These are phyloP conservation scores for Gymnocypris eckloni DNA, from an alignment of 2,797 vertebrate genomes.

Conservation along the genomic window DNA sequence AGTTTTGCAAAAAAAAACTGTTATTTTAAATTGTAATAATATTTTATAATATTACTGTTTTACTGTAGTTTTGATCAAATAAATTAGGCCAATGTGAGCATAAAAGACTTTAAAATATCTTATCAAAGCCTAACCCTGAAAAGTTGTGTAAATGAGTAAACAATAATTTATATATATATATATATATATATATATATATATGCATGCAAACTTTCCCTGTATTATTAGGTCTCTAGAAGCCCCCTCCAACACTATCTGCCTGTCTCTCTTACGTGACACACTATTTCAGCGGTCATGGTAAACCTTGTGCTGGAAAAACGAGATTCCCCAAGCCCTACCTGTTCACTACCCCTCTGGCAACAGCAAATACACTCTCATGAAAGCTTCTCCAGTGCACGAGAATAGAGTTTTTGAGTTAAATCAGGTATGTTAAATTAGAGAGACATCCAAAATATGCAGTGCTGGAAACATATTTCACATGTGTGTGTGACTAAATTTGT, in stretches of 20 bases:
- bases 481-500: background rate
- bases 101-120: too few relatives aligned
- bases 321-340: background rate
- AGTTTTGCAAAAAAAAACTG: background rate
- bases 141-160: too few relatives aligned
- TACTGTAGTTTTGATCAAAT: too few relatives aligned
- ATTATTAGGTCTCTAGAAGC: background rate
- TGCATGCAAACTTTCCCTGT: too few relatives aligned
- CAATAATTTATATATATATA: too few relatives aligned
- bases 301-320: background rate
- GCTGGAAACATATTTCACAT: background rate
- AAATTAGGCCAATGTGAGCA: too few relatives aligned
- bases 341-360: background rate
- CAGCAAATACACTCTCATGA: background rate
- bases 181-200: too few relatives aligned
- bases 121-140: too few relatives aligned
- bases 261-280: background rate
- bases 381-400: background rate
- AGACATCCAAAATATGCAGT: constrained; percentile 3
- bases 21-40: too few relatives aligned
- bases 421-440: constrained; percentile 10
- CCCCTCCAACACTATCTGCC: background rate
- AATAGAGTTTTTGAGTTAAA: background rate
- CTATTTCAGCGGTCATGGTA: background rate
- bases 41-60: too few relatives aligned